A percentile compares a stretch with the other conserved stretches of the same genome.
These are phyloP conservation scores for Paramacrobiotus metropolitanus DNA, from an alignment of 1,140 invertebrate genomes.

Conservation along the genomic window DNA sequence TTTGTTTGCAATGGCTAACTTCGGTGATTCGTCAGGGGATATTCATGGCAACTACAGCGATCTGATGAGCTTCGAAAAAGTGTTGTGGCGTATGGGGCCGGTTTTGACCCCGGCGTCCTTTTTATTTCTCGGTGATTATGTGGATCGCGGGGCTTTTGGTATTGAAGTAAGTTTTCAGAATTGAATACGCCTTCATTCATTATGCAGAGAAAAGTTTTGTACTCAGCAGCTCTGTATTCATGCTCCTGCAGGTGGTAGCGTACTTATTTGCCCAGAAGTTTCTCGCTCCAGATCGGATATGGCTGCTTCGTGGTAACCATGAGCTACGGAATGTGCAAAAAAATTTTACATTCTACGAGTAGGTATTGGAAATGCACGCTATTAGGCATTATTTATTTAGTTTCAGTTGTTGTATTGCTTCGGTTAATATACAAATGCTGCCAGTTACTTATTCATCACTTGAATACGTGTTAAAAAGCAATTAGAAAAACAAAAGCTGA, in stretches of 20 bases:
- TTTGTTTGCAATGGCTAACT: not conserved
- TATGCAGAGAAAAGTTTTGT: too few species aligned
- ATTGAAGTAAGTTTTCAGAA: too few species aligned
- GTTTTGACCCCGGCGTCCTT: conserved; percentile 31
- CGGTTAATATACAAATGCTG: too few species aligned
- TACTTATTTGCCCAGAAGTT: conserved; percentile 40
- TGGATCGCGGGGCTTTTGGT: conserved; percentile 35
- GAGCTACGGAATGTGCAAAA: conserved; percentile 38
- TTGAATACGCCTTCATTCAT: too few species aligned
- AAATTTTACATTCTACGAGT: conserved; percentile 43
- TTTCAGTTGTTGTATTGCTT: too few species aligned
- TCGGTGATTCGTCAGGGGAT: conserved; percentile 25
- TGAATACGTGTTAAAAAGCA: too few species aligned
- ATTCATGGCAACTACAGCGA: conserved; percentile 36
- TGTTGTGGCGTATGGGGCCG: conserved; percentile 33
- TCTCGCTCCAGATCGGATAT: conserved; percentile 33
- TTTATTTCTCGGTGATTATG: conserved; percentile 41
- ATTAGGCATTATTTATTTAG: too few species aligned
- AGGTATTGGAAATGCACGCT: too few species aligned
- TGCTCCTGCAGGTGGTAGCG: too few species aligned
- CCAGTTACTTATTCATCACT: too few species aligned
- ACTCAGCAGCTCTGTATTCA: too few species aligned
- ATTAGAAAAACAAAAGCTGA: too few species aligned
- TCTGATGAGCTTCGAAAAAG: conserved; percentile 34
- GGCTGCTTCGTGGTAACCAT: conserved; percentile 37